These are phyloP conservation scores for Eupsittula cactorum DNA, from an alignment of 2,113 vertebrate genomes.

Conservation along the genomic window DNA sequence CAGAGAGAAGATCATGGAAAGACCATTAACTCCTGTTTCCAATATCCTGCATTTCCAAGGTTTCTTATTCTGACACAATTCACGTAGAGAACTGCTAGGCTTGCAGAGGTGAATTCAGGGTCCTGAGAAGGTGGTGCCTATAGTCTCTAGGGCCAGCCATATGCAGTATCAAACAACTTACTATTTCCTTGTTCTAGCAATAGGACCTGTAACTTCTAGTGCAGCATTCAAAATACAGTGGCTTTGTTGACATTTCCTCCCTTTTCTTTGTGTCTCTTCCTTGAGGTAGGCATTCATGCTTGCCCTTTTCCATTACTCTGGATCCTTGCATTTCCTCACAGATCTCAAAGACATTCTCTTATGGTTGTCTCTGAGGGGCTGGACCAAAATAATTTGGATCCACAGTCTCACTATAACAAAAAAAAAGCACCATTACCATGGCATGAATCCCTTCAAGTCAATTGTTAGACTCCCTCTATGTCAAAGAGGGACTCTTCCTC, in stretches of 20 bases:
- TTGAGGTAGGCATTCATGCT: background rate
- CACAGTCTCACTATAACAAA: background rate
- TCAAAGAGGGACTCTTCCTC: background rate
- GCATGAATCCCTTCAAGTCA: background rate
- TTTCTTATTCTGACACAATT: background rate
- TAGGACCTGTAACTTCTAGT: background rate
- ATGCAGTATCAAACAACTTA: background rate
- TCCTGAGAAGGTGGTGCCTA: background rate
- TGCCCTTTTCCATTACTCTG: background rate
- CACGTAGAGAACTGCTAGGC: background rate
- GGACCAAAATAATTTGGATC: background rate
- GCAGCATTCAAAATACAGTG: background rate
- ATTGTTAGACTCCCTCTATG: background rate
- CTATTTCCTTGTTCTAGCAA: background rate
- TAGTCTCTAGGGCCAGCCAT: background rate
- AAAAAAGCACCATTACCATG: background rate
- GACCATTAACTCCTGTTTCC: background rate
- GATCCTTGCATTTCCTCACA: background rate
- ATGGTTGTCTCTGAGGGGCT: background rate
- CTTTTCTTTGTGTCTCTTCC: background rate
- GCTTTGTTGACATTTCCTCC: background rate
- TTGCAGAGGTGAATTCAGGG: background rate
- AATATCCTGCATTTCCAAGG: background rate
- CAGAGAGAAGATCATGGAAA: background rate
- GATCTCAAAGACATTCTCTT: background rate